Base-by-base conservation (phyloP, 1,140 invertebrate species). In the Ceratosolen fusciceps region DNA sequence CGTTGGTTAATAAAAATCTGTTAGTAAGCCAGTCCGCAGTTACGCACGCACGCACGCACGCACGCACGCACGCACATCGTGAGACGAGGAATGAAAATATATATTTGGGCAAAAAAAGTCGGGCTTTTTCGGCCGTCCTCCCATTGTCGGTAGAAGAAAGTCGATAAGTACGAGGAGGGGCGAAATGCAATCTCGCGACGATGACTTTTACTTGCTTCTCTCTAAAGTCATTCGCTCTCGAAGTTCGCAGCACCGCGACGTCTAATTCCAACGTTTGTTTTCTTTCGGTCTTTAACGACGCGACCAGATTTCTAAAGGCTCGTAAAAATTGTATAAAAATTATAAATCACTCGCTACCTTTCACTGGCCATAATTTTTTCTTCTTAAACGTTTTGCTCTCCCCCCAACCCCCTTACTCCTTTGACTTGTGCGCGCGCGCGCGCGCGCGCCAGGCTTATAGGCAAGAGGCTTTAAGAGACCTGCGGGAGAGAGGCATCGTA, bases 241-340 rank as follows among this genome's bases (percentile, higher is more conserved):
- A 37, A 49, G 12, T 71, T 29, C 52, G 29, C 10, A 56, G 31
- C 26, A 16, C 12, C 19, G 10, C 8, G 10, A 16, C 29, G 31
- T 29, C n/a, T 24, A 56, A 52, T 72, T n/a, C 24, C 12, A 54
- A 9, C n/a, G 19, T 43, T 43, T 43, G 12, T 43, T 7, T 12
- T 12, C 39, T 52, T 16, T 9, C 43, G 16, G 43, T 34, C 49
- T 70, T 34, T 21, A 31, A 34, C 7, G 34, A 39, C 21, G 8
- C 1, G 29, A 58, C 31, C 7, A 9, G 34, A 54, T 73, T 73
- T 73, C 52, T 73, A 73, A 56, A 56, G 71, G 16, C 49, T 54
- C 14, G 10, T 37, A 31, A 10, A 56, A 72, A 21, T 56, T 72
- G n/a, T 56, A 56, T 34, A 72, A 56, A 72, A 72, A 56, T 34